These are phyloP conservation scores for Poecile montanus DNA, from an alignment of 2,797 vertebrate species.

Conservation along the genomic window DNA sequence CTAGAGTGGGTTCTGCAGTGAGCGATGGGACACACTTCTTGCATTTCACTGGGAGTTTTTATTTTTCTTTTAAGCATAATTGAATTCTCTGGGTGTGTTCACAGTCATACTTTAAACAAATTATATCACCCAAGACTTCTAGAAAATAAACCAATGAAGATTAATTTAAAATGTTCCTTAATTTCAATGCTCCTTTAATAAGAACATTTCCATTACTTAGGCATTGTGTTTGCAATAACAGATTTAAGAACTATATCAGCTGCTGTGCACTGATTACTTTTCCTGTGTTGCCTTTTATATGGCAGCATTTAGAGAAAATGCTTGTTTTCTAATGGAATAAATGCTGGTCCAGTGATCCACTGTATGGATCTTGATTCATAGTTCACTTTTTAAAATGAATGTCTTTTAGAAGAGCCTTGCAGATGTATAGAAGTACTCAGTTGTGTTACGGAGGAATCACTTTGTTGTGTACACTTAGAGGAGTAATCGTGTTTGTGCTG, in stretches of 20 bases:
- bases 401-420: not conserved
- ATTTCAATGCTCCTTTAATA: not conserved
- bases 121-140: not conserved
- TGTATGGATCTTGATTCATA: not conserved
- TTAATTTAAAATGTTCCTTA: not conserved
- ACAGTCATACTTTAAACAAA: not conserved
- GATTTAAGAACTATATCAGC: not conserved
- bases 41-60: not conserved
- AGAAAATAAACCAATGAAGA: not conserved
- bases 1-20: not conserved
- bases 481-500: not conserved
- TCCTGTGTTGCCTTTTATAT: not conserved
- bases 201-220: not conserved
- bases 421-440: rapidly evolving
- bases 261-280: not conserved
- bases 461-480: rapidly evolving
- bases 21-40: not conserved
- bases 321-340: not conserved
- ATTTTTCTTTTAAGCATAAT: not conserved
- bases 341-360: not conserved
- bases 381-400: not conserved
- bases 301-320: not conserved
- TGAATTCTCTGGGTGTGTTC: not conserved
- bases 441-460: not conserved
- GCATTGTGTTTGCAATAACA: not conserved